Percentiles rank a stretch among this genome's conserved stretches.
phyloP scores from a whole-genome alignment of 2,888 invertebrate genomes.

The Hypsopygia costalis region DNA sequence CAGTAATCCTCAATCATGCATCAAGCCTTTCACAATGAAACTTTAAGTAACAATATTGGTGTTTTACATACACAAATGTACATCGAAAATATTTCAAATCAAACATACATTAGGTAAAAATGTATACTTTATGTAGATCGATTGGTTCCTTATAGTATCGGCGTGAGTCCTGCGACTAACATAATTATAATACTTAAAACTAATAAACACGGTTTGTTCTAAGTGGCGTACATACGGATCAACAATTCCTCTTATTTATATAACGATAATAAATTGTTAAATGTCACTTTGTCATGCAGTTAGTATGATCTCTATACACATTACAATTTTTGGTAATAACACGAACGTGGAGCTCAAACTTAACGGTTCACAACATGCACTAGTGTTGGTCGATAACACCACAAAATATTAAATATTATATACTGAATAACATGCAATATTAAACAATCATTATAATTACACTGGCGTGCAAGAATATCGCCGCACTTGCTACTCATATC shows the following conservation, averaged over 20 bases:
- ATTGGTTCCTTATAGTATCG: constrained; percentile 20
- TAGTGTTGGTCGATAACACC: constrained; percentile 2
- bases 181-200: constrained; percentile 33
- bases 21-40: constrained; percentile 43
- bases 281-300: constrained; percentile 65
- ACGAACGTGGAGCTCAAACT: constrained; percentile 38
- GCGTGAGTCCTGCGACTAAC: constrained; percentile 9
- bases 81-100: constrained; percentile 33
- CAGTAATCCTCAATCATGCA: constrained; percentile 49
- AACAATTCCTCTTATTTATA: constrained; percentile 48
- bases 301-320: constrained; percentile 50
- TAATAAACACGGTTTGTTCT: constrained; percentile 60
- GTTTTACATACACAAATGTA: constrained; percentile 33
- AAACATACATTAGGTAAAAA: constrained; percentile 36
- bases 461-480: too few relatives aligned
- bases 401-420: too few relatives aligned
- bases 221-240: constrained; percentile 38
- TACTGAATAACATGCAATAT: too few relatives aligned
- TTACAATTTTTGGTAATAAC: constrained; percentile 52
- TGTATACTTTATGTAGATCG: constrained; percentile 27
- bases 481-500: too few relatives aligned
- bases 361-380: constrained; percentile 31
- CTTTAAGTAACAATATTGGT: constrained; percentile 40
- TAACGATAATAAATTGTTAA: constrained; percentile 39
- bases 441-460: too few relatives aligned